Percentiles rank a stretch among this genome's conserved stretches.
Evolutionary conservation across 2,888 invertebrate species (phyloP).

Genomic region (Caenorhabditis zanzibari): DNA sequence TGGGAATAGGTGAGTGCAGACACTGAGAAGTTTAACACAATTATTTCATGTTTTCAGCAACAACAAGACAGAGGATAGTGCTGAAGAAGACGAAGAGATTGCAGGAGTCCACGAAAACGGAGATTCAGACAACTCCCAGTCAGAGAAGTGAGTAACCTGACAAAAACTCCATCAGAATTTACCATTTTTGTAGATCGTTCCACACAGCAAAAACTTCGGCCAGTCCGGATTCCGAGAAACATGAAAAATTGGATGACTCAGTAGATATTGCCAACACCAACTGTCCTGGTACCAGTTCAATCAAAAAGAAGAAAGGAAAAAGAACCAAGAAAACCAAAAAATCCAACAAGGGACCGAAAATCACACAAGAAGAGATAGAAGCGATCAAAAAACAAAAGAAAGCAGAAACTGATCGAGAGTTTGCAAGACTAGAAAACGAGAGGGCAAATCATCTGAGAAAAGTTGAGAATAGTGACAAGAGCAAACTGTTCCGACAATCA

Average conservation of each 20-base stretch:
- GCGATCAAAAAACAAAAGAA: constrained; percentile 45
- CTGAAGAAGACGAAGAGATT: too few relatives aligned
- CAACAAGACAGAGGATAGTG: too few relatives aligned
- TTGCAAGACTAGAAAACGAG: neutral
- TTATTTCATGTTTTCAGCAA: too few relatives aligned
- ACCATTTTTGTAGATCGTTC: neutral
- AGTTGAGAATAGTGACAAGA: constrained; percentile 2
- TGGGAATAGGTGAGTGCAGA: too few relatives aligned
- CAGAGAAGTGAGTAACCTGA: neutral
- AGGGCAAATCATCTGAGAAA: constrained; percentile 1
- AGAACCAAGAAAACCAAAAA: constrained; percentile 30
- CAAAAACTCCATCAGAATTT: too few relatives aligned
- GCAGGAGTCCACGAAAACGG: neutral
- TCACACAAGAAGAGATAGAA: constrained; percentile 51
- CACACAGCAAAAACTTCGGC: constrained; percentile 4
- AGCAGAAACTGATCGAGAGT: constrained; percentile 25
- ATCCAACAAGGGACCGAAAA: constrained; percentile 28
- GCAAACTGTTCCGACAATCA: neutral
- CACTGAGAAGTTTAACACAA: too few relatives aligned
- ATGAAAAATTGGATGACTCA: neutral
- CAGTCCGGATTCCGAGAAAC: too few relatives aligned
- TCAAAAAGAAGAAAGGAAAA: constrained; percentile 13
- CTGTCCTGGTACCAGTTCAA: too few relatives aligned
- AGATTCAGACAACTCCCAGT: neutral
- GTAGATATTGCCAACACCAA: too few relatives aligned